Evolutionary conservation across 2,797 vertebrate species (phyloP).

Genomic region (Argentina silus): DNA sequence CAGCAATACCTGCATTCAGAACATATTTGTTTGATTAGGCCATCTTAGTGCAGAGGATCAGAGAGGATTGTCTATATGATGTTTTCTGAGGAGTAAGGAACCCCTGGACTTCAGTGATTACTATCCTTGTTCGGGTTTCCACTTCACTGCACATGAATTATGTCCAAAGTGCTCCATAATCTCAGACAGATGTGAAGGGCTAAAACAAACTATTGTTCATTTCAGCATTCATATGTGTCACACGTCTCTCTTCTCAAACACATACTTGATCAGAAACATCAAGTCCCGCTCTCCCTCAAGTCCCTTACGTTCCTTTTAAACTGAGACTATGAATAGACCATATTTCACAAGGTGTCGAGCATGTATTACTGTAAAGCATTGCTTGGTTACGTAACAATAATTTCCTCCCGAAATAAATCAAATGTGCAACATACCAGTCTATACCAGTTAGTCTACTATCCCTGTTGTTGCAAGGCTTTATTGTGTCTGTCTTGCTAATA

Average conservation of each 20-base stretch:
- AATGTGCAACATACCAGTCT: neutral
- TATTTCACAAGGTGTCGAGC: conserved; percentile 33
- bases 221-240: conserved; percentile 29
- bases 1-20: neutral
- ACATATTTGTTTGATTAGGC: neutral
- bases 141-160: conserved; percentile 41
- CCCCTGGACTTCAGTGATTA: conserved; percentile 19
- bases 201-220: conserved; percentile 43
- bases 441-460: neutral
- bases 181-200: conserved; percentile 56
- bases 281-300: conserved; percentile 12
- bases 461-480: neutral
- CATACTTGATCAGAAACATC: conserved; percentile 42
- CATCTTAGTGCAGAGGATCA: neutral
- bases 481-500: neutral
- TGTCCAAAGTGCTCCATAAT: conserved; percentile 46
- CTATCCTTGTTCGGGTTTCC: conserved; percentile 35
- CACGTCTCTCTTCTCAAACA: conserved; percentile 10
- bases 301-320: conserved; percentile 21
- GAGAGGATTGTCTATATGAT: neutral
- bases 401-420: conserved; percentile 29
- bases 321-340: conserved; percentile 18
- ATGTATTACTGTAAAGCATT: conserved; percentile 7
- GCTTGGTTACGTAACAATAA: conserved; percentile 1
- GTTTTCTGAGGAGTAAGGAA: conserved; percentile 15